phyloP scores from a whole-genome alignment of 1,140 invertebrate species.

The Brachionus sp. region DNA sequence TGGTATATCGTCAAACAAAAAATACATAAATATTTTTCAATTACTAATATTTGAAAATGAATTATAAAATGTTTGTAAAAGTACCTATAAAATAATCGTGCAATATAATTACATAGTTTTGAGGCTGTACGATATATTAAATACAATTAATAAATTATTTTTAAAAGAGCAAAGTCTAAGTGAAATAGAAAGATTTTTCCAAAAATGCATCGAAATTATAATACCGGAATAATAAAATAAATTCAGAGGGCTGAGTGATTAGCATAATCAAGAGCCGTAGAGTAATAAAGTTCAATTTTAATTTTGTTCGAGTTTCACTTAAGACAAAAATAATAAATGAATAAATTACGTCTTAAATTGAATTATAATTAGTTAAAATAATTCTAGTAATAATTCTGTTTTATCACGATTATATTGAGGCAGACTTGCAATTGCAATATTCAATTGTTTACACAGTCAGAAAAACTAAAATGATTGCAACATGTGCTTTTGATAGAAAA shows the following conservation, averaged over 20 bases:
- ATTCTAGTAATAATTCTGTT: neutral
- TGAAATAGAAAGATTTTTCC: neutral
- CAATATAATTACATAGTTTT: neutral
- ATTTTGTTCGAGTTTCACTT: neutral
- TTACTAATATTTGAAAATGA: neutral
- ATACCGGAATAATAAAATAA: neutral
- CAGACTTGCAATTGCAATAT: conserved; percentile 29
- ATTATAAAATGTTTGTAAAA: neutral
- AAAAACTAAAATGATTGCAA: neutral
- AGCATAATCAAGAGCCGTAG: conserved; percentile 15
- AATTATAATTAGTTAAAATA: neutral
- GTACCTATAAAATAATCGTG: neutral
- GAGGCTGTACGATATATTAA: neutral
- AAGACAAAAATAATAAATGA: neutral
- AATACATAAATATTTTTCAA: neutral
- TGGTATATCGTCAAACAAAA: neutral
- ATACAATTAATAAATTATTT: neutral
- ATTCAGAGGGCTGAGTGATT: neutral
- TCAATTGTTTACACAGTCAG: neutral
- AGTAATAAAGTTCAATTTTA: neutral
- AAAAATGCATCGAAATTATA: neutral
- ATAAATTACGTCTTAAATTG: neutral
- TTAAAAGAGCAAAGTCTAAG: neutral
- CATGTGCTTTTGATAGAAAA: conserved; percentile 26
- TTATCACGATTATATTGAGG: neutral